These are phyloP conservation scores for Vimba vimba DNA, from an alignment of 2,113 vertebrate species.

Conservation along the genomic window DNA sequence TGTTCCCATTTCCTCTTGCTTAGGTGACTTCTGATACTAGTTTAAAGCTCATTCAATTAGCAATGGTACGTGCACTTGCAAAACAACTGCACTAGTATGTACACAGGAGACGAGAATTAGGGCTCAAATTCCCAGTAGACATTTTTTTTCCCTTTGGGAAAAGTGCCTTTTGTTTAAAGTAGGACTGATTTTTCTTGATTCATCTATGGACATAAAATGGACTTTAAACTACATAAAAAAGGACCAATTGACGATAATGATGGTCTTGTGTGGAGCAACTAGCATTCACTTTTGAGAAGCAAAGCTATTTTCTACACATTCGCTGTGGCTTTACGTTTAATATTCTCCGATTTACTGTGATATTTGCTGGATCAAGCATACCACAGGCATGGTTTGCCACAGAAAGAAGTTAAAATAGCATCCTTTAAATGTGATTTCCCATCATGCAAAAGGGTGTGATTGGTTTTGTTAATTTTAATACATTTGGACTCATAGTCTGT, in stretches of 20 bases:
- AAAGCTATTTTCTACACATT: conserved; percentile 2
- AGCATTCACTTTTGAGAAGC: neutral
- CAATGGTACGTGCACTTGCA: conserved; percentile 11
- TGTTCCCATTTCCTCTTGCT: conserved; percentile 2
- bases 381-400: neutral
- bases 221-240: conserved; percentile 5
- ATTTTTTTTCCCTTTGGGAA: neutral
- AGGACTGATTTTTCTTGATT: conserved; percentile 28
- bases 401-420: conserved; percentile 24
- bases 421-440: conserved; percentile 23
- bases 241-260: neutral
- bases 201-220: conserved; percentile 26
- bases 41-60: conserved; percentile 38
- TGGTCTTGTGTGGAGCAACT: neutral
- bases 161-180: conserved; percentile 31
- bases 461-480: conserved; percentile 36
- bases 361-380: conserved; percentile 17
- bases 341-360: neutral
- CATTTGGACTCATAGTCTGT: conserved; percentile 44
- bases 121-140: conserved; percentile 23
- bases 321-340: neutral
- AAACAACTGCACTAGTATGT: conserved; percentile 5
- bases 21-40: conserved; percentile 29
- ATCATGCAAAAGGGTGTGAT: conserved; percentile 33
- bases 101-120: conserved; percentile 25